phyloP scores from a whole-genome alignment of 1,140 invertebrate genomes.

The Cydia amplana region DNA sequence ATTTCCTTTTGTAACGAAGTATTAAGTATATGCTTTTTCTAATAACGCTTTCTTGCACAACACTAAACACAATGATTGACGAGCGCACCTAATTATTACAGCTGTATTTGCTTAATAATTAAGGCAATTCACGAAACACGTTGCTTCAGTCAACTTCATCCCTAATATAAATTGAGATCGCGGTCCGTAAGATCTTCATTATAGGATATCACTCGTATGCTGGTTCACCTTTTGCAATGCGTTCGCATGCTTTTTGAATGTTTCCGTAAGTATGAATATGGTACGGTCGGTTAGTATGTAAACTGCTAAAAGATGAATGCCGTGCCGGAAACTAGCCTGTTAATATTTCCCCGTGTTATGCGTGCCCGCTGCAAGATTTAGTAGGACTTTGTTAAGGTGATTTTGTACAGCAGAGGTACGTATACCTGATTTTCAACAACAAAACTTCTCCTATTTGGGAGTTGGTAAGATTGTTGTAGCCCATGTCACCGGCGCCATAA shows the following conservation, averaged over 20 bases:
- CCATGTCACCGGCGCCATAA: no score
- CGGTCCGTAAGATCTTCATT: background rate
- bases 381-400: background rate
- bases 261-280: background rate
- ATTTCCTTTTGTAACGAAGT: background rate
- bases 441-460: no score
- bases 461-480: no score
- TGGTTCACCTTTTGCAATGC: background rate
- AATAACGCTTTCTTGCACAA: slow-evolving; percentile 14
- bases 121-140: background rate
- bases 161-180: background rate
- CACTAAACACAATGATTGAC: slow-evolving; percentile 10
- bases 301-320: slow-evolving; percentile 16
- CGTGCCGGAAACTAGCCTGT: slow-evolving; percentile 3
- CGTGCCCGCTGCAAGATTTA: slow-evolving; percentile 3
- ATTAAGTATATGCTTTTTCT: background rate
- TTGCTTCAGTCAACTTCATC: no score
- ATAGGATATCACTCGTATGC: background rate
- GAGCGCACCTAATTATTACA: slow-evolving; percentile 20
- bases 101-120: slow-evolving; percentile 17
- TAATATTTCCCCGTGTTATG: slow-evolving; percentile 8
- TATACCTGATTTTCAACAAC: no score
- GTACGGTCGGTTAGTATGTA: slow-evolving; percentile 2
- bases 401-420: background rate
- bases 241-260: background rate